Percentiles rank a stretch among this genome's conserved stretches.
These are phyloP conservation scores for Penaeus vannamei DNA, from an alignment of 1,140 invertebrate genomes.

Conservation along the genomic window DNA sequence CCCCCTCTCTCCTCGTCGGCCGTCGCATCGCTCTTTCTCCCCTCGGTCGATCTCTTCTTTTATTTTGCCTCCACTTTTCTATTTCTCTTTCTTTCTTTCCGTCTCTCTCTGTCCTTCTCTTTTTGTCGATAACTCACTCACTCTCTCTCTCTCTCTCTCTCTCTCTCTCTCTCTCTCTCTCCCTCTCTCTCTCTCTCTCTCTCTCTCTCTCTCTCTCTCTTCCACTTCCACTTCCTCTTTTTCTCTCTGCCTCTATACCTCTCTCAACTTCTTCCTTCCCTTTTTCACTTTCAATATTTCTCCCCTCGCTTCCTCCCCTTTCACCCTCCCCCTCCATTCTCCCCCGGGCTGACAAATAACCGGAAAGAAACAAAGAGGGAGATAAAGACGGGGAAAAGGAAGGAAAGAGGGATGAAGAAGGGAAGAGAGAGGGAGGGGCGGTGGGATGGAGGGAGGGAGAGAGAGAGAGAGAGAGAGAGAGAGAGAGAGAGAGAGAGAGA, in stretches of 20 bases:
- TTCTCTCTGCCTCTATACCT: constrained; percentile 20
- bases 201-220: constrained; percentile 13
- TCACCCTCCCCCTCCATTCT: neutral
- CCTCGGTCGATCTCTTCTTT: neutral
- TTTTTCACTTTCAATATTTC: constrained; percentile 5
- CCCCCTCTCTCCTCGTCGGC: neutral
- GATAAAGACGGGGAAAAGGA: neutral
- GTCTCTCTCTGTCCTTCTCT: neutral
- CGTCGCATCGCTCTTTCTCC: neutral
- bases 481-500: neutral
- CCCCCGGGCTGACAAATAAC: neutral
- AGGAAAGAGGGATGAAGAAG: neutral
- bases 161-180: neutral
- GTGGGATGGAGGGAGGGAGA: neutral
- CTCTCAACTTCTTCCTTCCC: neutral
- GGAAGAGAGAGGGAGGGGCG: too few species aligned
- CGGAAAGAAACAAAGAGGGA: neutral
- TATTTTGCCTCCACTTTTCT: neutral
- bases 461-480: neutral
- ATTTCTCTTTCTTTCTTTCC: constrained; percentile 6
- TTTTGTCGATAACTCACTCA: neutral
- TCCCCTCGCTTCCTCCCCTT: neutral
- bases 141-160: neutral
- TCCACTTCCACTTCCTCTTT: neutral
- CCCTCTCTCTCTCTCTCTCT: constrained; percentile 1